Evolutionary conservation across 2,888 invertebrate species (phyloP).

Genomic region (Epinotia bilunana): DNA sequence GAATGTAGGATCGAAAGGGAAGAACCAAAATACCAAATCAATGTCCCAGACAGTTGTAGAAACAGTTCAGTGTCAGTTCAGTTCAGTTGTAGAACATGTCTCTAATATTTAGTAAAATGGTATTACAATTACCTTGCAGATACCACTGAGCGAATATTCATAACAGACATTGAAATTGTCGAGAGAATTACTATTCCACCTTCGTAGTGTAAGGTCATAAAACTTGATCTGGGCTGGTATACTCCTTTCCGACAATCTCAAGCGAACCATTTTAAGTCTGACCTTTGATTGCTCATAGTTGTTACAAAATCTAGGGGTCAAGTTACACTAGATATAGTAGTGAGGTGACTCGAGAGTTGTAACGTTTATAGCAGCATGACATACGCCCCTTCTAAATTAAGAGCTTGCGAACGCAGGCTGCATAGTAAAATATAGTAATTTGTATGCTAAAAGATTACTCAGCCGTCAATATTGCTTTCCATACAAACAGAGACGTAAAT

Average conservation of each 20-base stretch:
- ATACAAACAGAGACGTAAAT: neutral
- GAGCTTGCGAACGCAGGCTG: slow-evolving; percentile 9
- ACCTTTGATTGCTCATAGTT: neutral
- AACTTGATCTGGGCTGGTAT: neutral
- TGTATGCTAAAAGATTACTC: slow-evolving; percentile 39
- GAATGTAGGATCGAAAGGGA: neutral
- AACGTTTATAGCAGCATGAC: neutral
- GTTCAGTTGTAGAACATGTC: no score
- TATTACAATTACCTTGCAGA: slow-evolving; percentile 5
- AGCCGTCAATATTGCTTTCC: slow-evolving; percentile 50
- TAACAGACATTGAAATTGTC: slow-evolving; percentile 34
- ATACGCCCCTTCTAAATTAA: slow-evolving; percentile 15
- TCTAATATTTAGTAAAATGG: neutral
- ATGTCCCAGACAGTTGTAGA: neutral
- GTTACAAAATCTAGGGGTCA: neutral
- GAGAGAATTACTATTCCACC: slow-evolving; percentile 33
- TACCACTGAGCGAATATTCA: slow-evolving; percentile 30
- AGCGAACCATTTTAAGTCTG: neutral
- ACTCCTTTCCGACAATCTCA: no score
- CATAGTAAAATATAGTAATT: slow-evolving; percentile 38
- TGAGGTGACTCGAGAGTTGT: no score
- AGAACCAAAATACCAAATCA: neutral
- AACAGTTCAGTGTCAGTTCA: neutral
- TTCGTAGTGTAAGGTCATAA: slow-evolving; percentile 25
- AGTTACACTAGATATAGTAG: no score